Base-by-base conservation (phyloP, 2,113 vertebrate species). In the Spermophilus dauricus region DNA sequence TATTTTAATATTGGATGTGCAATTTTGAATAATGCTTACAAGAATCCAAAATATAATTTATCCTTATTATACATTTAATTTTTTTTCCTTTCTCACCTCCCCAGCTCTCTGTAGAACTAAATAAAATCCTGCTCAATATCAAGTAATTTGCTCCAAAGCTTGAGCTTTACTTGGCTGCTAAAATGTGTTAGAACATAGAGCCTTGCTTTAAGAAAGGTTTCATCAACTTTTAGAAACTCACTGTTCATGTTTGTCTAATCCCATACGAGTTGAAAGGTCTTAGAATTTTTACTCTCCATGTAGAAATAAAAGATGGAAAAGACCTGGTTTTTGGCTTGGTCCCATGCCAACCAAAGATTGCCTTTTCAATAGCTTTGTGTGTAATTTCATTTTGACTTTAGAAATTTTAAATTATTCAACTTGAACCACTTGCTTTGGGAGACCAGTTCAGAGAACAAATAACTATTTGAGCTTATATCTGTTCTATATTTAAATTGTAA, bases 361-460 rank as follows among this genome's bases (percentile, higher is more conserved):
- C 26, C n/a, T 94, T 91, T 34, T 94, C 45, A 89, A n/a, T 73
- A 67, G 67, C 42, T 63, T 89, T 94, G 30, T 20, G 32, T 58
- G 13, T 86, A 70, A 84, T 95, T 95, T 92, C 73, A 93, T 30
- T 93, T 97, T 95, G 73, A 88, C 39, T 95, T 95, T 56, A 82
- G 37, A 91, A 92, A 69, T 80, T 85, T 84, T 94, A 93, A 95
- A 90, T 94, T 89, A 75, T 32, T 96, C 78, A 88, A 85, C 73
- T 75, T 85, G 39, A 91, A 93, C 39, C 37, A 73, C 22, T 96
- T 96, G 32, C 37, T 92, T 84, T 76, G 82, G 82, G 67, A 95
- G 53, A 87, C 69, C 53, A 89, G 92, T 95, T 87, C 34, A 65
- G 81, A 90, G 61, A 86, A 78, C 42, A 96, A 94, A 88, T 95